Evolutionary conservation across 1,140 invertebrate species (phyloP).

Genomic region (Matsumurasca onukii): DNA sequence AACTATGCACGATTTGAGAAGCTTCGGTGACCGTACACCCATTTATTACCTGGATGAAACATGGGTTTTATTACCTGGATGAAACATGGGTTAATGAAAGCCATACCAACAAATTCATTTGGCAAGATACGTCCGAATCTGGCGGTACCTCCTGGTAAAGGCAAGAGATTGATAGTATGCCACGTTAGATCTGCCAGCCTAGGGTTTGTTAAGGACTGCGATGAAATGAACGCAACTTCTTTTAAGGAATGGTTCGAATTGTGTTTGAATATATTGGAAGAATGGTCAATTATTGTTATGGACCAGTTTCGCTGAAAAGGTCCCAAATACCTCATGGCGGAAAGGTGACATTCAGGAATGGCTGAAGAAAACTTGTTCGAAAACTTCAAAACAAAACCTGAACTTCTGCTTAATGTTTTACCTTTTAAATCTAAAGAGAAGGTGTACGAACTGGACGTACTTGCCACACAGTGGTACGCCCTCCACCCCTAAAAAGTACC

Average conservation of each 20-base stretch:
- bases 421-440: conserved; percentile 3
- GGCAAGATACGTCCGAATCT: not conserved
- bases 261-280: not conserved
- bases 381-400: not conserved
- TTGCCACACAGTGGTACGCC: conserved; percentile 40
- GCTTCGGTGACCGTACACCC: too few species aligned
- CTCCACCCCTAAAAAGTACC: conserved; percentile 41
- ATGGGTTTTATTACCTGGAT: too few species aligned
- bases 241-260: conserved; percentile 1
- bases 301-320: not conserved
- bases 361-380: not conserved
- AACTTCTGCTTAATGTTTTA: not conserved
- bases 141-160: not conserved
- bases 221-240: too few species aligned
- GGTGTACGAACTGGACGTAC: conserved; percentile 2
- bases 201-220: not conserved
- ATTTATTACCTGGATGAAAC: not conserved
- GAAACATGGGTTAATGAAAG: too few species aligned
- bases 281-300: not conserved
- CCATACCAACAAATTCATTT: too few species aligned
- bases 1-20: conserved; percentile 14
- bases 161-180: not conserved
- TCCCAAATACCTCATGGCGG: not conserved
- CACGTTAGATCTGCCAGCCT: not conserved
- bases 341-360: too few species aligned